Evolutionary conservation across 2,113 vertebrate genomes (phyloP).

Genomic region (Notothenia coriiceps): DNA sequence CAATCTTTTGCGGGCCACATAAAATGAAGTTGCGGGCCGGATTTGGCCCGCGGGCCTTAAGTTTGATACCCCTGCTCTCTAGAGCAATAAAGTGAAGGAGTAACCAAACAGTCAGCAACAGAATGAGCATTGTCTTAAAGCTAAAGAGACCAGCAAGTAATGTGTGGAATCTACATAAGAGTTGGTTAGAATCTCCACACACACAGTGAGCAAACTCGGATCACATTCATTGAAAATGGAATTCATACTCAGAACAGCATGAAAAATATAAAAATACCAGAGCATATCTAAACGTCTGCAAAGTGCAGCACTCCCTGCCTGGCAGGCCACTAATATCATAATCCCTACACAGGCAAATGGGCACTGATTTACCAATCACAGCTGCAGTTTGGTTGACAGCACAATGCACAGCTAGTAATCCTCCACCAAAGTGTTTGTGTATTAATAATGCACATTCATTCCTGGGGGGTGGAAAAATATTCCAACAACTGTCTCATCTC

Average conservation of each 20-base stretch:
- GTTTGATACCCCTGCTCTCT: too few relatives aligned
- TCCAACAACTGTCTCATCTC: constrained; percentile 11
- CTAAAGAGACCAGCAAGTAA: not conserved
- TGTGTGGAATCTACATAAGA: not conserved
- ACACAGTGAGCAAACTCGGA: constrained; percentile 15
- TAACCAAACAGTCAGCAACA: constrained; percentile 3
- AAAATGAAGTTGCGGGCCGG: too few relatives aligned
- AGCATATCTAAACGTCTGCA: constrained; percentile 29
- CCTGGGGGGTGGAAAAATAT: not conserved
- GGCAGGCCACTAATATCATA: constrained; percentile 42
- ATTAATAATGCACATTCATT: constrained; percentile 56
- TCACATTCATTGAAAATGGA: constrained; percentile 11
- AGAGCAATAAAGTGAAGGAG: not conserved
- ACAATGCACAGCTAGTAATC: constrained; percentile 66
- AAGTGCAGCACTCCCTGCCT: constrained; percentile 10
- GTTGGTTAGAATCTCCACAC: not conserved
- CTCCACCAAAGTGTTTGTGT: constrained; percentile 56
- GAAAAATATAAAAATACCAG: constrained; percentile 39
- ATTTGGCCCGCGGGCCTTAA: too few relatives aligned
- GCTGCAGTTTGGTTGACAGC: constrained; percentile 31
- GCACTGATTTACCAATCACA: constrained; percentile 61
- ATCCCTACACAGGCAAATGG: constrained; percentile 57
- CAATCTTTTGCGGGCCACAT: too few relatives aligned
- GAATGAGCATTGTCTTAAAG: not conserved
- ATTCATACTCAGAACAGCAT: constrained; percentile 26